Base-by-base conservation (phyloP, 2,113 vertebrate species). In the Octodon degus region DNA sequence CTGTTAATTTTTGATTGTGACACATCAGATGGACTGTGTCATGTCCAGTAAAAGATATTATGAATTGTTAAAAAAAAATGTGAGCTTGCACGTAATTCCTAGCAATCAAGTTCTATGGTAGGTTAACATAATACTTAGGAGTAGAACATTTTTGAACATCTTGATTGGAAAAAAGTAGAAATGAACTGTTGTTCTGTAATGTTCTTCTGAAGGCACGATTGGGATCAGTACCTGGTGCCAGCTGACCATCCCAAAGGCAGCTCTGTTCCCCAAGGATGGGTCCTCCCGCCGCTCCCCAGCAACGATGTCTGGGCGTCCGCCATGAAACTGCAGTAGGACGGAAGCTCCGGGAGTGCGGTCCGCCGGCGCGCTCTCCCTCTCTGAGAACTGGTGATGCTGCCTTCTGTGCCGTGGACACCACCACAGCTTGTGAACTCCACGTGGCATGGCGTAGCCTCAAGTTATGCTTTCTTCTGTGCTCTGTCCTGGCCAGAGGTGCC, bases 161-260 rank as follows among this genome's bases (percentile, higher is more conserved):
- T 3, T 86, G 22, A 85, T 96, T 80, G 37, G 24, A 93, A 25
- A 89, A 68, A 89, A 70, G 90, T 25, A 9, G 32, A 34, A 95
- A 86, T 93, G 86, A 89, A 60, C 94, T 53, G 30, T 40, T 95
- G 16, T 97, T 97, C 94, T 97, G 25, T 70, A 60, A 55, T 1
- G 77, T 97, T 97, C 97, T 96, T 97, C 83, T 97, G 86, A 98
- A 99, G 99, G 99, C 99, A 99, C 17, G 99, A 99, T 40, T 99
- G 99, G 99, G 99, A 99, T 97, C 98, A 97, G 74, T 99, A 99
- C 97, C 97, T 99, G 98, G 99, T 99, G 50, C 98, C 99, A 4
- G 98, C 97, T 12, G 99, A 99, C 97, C 99, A 99, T 95, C 99
- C 99, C 0, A 99, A 99, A 86, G 99, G 99, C 97, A 99, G 98